Evolutionary conservation across 2,888 invertebrate species (phyloP), one percentile per base, ranked within the genome.

Genomic region (Leptinotarsa juncta): DNA sequence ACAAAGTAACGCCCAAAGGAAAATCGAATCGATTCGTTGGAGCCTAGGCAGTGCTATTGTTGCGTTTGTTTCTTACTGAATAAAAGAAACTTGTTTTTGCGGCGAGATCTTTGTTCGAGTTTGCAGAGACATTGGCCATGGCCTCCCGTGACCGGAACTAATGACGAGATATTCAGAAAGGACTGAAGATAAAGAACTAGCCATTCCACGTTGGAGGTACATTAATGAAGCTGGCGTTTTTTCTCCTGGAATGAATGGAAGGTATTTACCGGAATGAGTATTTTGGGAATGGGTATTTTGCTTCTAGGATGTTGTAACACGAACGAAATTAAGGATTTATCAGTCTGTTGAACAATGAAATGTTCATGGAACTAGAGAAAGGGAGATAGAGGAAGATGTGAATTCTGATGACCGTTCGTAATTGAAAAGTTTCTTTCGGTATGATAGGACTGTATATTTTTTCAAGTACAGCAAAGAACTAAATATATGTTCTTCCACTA

Each of bases 131-230:
- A 53, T 26, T 10, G 55, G 57, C 69, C 60, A 20, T 10, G 32
- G 69, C 57, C 15, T 42, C 57, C 23, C 69, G 57, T 69, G 69
- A 69, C 69, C 69, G 69, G 42, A 42, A 57, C 48, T 10, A 57
- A 69, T 60, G 42, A 49, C 48, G 42, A 69, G 57, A 69, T 69
- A 53, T 69, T 57, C 57, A 15, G 20, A 57, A 48, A 68, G 10
- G 12, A 55, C 68, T 55, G 12, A 5, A 68, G 23, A 55, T 68
- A 51, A 67, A 67, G 62, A 62, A 18, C 18, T 62, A 4, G 42
- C 42, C n/a, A 42, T 62, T 62, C 32, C n/a, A 20, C n/a, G 32
- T 62, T 12, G n/a, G 32, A 62, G 26, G 26, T 32, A 7, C 62
- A 62, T 7, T 62, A 32, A 62, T 62, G 62, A 32, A n/a, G 32